Percentiles rank a stretch among this genome's conserved stretches.
Conservation (phyloP, 2,113 vertebrate genomes). For the Limanda limanda region DNA sequence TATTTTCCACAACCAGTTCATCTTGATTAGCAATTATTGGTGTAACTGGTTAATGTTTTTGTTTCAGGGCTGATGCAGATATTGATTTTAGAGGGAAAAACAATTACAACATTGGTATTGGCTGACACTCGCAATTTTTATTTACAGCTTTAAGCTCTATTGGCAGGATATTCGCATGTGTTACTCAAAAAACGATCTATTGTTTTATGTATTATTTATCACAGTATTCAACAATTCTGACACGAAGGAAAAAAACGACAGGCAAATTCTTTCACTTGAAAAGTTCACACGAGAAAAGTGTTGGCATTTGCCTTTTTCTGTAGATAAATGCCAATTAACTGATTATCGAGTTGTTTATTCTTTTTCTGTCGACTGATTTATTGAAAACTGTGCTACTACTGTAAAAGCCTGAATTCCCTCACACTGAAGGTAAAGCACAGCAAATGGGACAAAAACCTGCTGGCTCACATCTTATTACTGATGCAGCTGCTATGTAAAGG, state of each 20-base stretch:
- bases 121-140: too few relatives aligned
- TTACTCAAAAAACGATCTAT: not conserved
- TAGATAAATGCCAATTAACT: too few relatives aligned
- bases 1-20: too few relatives aligned
- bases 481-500: slow-evolving; percentile 10
- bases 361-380: not conserved
- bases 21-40: too few relatives aligned
- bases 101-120: too few relatives aligned
- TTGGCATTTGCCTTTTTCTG: not conserved
- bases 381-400: not conserved
- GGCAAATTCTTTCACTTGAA: not conserved
- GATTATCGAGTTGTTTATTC: not conserved
- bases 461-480: not conserved
- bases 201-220: not conserved
- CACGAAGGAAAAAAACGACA: not conserved
- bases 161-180: too few relatives aligned
- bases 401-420: not conserved
- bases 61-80: too few relatives aligned
- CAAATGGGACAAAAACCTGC: not conserved
- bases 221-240: not conserved
- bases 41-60: too few relatives aligned
- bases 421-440: not conserved
- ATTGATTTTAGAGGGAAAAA: too few relatives aligned
- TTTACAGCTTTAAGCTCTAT: too few relatives aligned
- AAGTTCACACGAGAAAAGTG: not conserved